Evolutionary conservation across 2,888 invertebrate genomes (phyloP), one percentile per base, ranked within the genome.

Genomic region (Poecilobothrus nobilitatus): DNA sequence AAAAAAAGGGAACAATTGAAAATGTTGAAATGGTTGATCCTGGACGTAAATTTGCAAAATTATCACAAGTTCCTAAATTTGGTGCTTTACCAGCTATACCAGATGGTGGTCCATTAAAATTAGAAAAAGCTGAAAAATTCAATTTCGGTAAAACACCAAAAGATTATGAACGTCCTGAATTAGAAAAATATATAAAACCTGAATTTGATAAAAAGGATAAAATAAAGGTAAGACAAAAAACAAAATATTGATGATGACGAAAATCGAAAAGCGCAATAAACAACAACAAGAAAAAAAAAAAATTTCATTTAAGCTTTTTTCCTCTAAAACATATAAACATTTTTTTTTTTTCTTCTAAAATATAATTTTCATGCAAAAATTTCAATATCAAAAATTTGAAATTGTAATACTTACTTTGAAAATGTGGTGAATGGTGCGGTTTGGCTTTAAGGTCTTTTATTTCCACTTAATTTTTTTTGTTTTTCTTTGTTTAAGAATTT

Each of bases 131-230:
- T 74, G 86, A 87, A 76, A 82, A 83, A 71, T 79, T 67, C 15
- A 70, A 80, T 63, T 78, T 81, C 33, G 80, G 80, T n/a, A 84
- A 84, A 34, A 33, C 33, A 34, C 65, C 65, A 65, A 65, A 65
- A 33, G 89, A 91, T 78, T 91, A 91, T 76, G 89, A 90, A n/a
- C 85, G 89, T 73, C 87, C 90, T 20, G 87, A 87, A 7, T 84
- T 90, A 74, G 89, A 90, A 77, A 86, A 84, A 80, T 89, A 85
- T 75, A 86, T 88, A 76, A 83, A 84, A 71, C 80, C 72, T 6
- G 74, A 82, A 67, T 78, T 84, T 67, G 82, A 82, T 18, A 85
- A 84, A 70, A 81, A 78, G 75, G 82, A 74, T 70, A 70, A 74
- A 68, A 70, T 74, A 22, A 76, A 74, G 71, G 62, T 63, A 22